Percentiles rank a stretch among this genome's conserved stretches.
These are phyloP conservation scores for Thymelicus lineola DNA, from an alignment of 2,888 invertebrate genomes.

Conservation along the genomic window DNA sequence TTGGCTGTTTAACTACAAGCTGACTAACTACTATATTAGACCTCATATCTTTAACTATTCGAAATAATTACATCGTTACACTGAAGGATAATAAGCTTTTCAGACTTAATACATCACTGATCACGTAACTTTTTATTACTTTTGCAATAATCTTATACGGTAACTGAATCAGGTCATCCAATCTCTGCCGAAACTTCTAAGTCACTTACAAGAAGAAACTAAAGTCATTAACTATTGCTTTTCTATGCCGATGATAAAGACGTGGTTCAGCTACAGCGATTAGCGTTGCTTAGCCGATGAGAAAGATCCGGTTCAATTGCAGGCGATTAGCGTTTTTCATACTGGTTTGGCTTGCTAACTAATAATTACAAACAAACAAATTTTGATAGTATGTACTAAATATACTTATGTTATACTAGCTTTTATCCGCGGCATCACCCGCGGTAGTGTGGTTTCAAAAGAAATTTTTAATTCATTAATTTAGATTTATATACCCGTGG, in stretches of 20 bases:
- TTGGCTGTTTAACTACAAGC: no score
- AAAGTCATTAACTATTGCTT: conserved; percentile 17
- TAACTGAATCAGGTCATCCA: conserved; percentile 15
- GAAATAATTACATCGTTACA: neutral
- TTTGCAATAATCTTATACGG: conserved; percentile 16
- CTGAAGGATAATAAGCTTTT: neutral
- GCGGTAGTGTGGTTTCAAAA: no score
- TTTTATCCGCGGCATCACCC: no score
- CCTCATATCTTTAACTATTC: neutral
- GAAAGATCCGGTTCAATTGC: no score
- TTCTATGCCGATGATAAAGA: neutral
- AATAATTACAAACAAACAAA: no score
- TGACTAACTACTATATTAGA: no score
- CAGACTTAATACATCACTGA: neutral
- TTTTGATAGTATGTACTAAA: no score
- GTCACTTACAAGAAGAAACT: conserved; percentile 10
- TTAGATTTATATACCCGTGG: no score
- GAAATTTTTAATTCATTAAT: no score
- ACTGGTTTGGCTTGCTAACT: no score
- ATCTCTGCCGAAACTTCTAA: conserved; percentile 13
- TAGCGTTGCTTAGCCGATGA: neutral
- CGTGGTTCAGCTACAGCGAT: neutral
- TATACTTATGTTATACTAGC: no score
- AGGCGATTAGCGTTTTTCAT: no score
- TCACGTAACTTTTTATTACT: conserved; percentile 8